A percentile compares a stretch with the other conserved stretches of the same genome.
These are phyloP conservation scores for Polypterus senegalus DNA, from an alignment of 2,113 vertebrate species.

Conservation along the genomic window DNA sequence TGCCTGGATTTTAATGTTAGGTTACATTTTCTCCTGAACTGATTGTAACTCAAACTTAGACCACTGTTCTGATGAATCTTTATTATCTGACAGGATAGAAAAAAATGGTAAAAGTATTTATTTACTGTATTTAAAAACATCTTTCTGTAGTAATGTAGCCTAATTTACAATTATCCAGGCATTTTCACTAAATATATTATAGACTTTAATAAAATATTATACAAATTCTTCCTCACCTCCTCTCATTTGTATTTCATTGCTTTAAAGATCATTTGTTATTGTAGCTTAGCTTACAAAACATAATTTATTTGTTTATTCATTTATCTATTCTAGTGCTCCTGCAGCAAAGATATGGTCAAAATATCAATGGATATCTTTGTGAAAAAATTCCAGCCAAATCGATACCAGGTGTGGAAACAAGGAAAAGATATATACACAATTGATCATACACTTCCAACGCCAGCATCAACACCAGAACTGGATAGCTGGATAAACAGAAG, in stretches of 20 bases:
- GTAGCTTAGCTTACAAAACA: not conserved
- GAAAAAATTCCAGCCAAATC: slow-evolving; percentile 86
- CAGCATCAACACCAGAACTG: slow-evolving; percentile 75
- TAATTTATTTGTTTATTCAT: slow-evolving; percentile 8
- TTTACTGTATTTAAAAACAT: no score
- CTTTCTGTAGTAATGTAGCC: not conserved
- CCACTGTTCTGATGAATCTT: no score
- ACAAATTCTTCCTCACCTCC: not conserved
- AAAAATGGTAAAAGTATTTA: no score
- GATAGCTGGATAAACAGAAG: slow-evolving; percentile 70
- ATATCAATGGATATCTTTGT: slow-evolving; percentile 97
- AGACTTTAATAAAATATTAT: not conserved
- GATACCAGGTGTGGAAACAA: slow-evolving; percentile 81
- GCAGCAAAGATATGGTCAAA: slow-evolving; percentile 91
- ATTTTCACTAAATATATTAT: not conserved
- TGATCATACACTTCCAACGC: slow-evolving; percentile 81
- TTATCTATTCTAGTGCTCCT: slow-evolving; percentile 65
- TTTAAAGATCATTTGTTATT: not conserved
- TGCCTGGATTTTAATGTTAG: no score
- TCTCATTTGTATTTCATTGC: not conserved
- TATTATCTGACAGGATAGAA: no score
- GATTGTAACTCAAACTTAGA: no score
- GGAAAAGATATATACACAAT: slow-evolving; percentile 76
- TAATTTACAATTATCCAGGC: not conserved
- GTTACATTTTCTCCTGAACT: no score